Base-by-base conservation (phyloP, 2,888 invertebrate species). In the Polydrusus pterygomalis region DNA sequence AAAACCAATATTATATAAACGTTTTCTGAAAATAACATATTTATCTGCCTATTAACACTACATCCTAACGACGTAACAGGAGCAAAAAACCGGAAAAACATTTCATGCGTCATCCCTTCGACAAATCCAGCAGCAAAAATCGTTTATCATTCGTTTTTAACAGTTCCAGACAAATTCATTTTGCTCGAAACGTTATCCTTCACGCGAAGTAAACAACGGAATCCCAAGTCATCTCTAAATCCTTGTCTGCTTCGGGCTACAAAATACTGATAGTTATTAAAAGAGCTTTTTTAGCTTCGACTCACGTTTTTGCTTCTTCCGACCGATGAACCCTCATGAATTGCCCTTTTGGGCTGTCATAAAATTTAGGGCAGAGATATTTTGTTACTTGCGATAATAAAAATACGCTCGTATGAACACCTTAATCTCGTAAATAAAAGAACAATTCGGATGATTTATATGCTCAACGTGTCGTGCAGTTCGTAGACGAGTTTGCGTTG, bases 141-240 rank as follows among this genome's bases (percentile, higher is more conserved):
- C 63, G 64, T 71, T 64, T 64, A 77, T 77, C 77, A 77, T 65
- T 73, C 64, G 63, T 74, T 73, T 77, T 77, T 73, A 77, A 77
- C 77, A 63, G 68, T 62, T 64, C 51, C 68, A 62, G 64, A 77
- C 69, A 77, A 77, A 73, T 77, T 77, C 62, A 77, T 77, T 77
- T 77, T 64, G 72, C 72, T 62, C 69, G 34, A 30, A 76, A 49
- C 73, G 70, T 73, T 73, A 69, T 73, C 73, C 63, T 79, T 78
- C 80, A 79, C 81, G 81, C 81, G 79, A 80, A 79, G 82, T 82
- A 83, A 83, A 83, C 83, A 83, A 81, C 81, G 58, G 78, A 82
- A 74, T 83, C 82, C 83, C 83, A 78, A 83, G 82, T 80, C 82
- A 79, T 80, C 82, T 80, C 80, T 83, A 83, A 83, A 83, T 83